Evolutionary conservation across 2,113 vertebrate species (phyloP).

Genomic region (Dicentrarchus labrax): DNA sequence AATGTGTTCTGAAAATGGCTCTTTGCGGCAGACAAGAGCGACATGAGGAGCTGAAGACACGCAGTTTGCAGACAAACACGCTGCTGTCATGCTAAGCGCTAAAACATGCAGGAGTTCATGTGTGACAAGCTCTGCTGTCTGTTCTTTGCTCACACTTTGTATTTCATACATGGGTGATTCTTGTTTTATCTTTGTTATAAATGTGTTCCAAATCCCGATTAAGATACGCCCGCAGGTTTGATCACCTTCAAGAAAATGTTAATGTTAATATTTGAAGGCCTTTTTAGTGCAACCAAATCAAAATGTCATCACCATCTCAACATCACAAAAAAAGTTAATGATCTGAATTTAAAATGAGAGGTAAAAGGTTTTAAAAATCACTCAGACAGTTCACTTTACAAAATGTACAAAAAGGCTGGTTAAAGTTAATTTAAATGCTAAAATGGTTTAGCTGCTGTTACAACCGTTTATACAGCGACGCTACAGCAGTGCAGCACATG

Average conservation of each 20-base stretch:
- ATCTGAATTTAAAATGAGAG: not conserved
- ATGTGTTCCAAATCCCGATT: not conserved
- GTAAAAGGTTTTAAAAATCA: not conserved
- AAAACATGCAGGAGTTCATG: conserved; percentile 54
- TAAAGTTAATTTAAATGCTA: not conserved
- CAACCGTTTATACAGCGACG: not conserved
- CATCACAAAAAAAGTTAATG: not conserved
- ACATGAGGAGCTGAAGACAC: not conserved
- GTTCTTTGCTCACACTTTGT: not conserved
- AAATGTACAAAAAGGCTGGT: not conserved
- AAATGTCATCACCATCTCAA: not conserved
- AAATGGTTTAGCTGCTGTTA: not conserved
- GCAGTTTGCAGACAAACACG: conserved; percentile 12
- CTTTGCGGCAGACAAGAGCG: not conserved
- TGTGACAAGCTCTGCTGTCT: conserved; percentile 26
- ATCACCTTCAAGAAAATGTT: not conserved
- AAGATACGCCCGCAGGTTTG: not conserved
- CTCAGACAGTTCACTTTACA: not conserved
- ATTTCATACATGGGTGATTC: conserved; percentile 16
- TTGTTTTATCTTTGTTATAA: not conserved
- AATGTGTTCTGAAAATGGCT: not conserved
- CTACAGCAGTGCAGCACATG: not conserved
- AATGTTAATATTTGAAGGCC: not conserved
- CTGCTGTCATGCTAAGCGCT: conserved; percentile 41
- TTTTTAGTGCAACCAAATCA: not conserved